Conservation (phyloP, 2,113 vertebrate species). For the Rhabdomys dilectus region DNA sequence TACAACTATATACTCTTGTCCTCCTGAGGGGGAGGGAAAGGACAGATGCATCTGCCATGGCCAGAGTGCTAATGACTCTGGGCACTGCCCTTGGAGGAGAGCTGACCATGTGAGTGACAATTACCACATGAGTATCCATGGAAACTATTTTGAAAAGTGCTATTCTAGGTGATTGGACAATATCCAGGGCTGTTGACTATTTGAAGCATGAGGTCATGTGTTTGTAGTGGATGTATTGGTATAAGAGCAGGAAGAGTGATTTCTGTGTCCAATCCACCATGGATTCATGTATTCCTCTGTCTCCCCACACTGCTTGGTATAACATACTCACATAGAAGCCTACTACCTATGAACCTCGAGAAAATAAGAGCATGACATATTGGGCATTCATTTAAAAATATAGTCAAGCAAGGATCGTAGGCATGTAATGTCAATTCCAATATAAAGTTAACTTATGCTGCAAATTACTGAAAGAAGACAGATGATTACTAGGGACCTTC, state of each 20-base stretch:
- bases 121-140: background rate
- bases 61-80: background rate
- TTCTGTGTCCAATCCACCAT: background rate
- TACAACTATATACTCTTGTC: background rate
- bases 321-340: background rate
- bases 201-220: background rate
- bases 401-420: background rate
- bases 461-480: constrained; percentile 17
- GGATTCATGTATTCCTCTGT: background rate
- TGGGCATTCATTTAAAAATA: constrained; percentile 1
- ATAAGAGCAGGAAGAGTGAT: background rate
- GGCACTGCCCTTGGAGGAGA: background rate
- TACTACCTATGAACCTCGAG: background rate
- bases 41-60: background rate
- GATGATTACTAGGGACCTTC: background rate
- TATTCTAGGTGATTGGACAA: background rate
- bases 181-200: background rate
- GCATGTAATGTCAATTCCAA: background rate
- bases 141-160: background rate
- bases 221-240: background rate
- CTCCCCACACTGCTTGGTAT: no score
- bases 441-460: background rate
- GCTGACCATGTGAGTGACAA: background rate
- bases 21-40: background rate
- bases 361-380: background rate